Evolutionary conservation across 2,888 invertebrate species (phyloP), one percentile per base, ranked within the genome.

Genomic region (Tenthredo livida): DNA sequence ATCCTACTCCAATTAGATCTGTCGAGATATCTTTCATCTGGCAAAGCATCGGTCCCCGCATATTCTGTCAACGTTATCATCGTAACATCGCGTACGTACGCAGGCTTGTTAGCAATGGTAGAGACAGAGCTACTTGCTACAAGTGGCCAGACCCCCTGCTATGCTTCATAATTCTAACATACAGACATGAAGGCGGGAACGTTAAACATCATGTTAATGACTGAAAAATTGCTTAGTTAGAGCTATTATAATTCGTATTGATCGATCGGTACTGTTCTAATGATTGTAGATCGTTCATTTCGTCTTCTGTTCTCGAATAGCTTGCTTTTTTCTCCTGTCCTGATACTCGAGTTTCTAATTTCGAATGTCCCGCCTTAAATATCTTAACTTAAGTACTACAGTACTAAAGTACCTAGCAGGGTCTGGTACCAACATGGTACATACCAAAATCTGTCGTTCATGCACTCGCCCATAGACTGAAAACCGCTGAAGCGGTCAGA

Each of bases 401-500:
- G 61, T 61, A 61, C 61, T 61, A 61, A 61, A 61, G 61, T 61
- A 61, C 61, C 61, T 61, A 61, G 61, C 61, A 61, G n/a, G 61
- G 61, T 10, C 61, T 61, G 61, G n/a, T 61, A 25, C 61, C 61
- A 61, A 61, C 61, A 61, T 61, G 61, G 61, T 61, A 25, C 61
- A 25, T 25, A 61, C 61, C 21, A 21, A 61, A 61, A 21, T 25
- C 61, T 61, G 61, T 61, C 25, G 21, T 9, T 21, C 61, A 61
- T 25, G 61, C 61, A n/a, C 61, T 61, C 25, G 61, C 25, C 9
- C n/a, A 61, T 61, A 21, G 25, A 61, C 61, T 61, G 9, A 61
- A 25, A 61, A 61, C 21, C 9, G 61, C n/a, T 21, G 25, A n/a
- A 61, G 9, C 10, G 25, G 10, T n/a, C 61, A 2, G 9, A 61